Base-by-base conservation (phyloP, 2,888 invertebrate species). In the Drosophila bunnanda region DNA sequence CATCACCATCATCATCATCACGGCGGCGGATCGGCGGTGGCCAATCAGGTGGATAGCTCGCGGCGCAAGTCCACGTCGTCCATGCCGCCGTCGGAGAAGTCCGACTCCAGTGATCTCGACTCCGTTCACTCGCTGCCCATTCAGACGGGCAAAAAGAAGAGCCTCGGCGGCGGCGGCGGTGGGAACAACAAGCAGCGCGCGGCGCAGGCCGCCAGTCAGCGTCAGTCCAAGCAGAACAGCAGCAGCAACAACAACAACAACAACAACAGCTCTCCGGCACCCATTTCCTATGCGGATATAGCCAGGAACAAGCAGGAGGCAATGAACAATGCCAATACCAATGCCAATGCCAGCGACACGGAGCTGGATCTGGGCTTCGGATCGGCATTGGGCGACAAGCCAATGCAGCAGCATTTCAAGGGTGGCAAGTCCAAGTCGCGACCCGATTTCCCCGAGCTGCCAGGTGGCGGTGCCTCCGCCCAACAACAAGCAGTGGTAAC, bases 51-150 rank as follows among this genome's bases (percentile, higher is more conserved):
- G 61, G 91, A 92, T 56, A 91, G 91, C 74, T 90, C 91, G 7
- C 93, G 94, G 78, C 93, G 95, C 82, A 95, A 95, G 92, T 96
- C 95, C n/a, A 95, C 96, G 25, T 95, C 95, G 73, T 96, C 95
- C 57, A 95, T 95, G 93, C 97, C 97, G 60, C 96, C 96, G 73
- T 96, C 95, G 85, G 97, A 97, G 89, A 96, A 96, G 92, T 96
- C 96, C 90, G 96, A 96, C 91, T 96, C 97, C 82, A 96, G 96
- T 90, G 94, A 94, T 92, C 94, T 95, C 88, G 97, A 97, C 90
- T 97, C 97, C 17, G 96, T 97, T 79, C 96, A 97, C 93, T 97
- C 97, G 79, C 93, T 97, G 89, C 97, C 97, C 30, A 94, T 96
- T 52, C 93, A 94, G 75, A 91, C 92, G 34, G 90, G 90, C 52